Evolutionary conservation across 1,140 invertebrate species (phyloP), one percentile per base, ranked within the genome.

Genomic region (Zophobas morio): DNA sequence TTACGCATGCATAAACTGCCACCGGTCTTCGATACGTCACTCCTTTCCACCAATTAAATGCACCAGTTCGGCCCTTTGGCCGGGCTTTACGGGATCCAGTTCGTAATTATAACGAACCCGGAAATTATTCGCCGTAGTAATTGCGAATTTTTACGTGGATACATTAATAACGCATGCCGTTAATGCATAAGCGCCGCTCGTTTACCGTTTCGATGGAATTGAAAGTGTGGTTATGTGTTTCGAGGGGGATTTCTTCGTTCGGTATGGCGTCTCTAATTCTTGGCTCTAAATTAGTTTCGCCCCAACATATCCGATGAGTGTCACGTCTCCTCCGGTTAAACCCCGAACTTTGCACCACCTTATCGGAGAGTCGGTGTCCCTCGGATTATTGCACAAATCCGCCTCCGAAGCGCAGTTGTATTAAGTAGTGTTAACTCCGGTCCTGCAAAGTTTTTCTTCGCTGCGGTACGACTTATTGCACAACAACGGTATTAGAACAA

Each of bases 381-480:
- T 20, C 39, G 60, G 60, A 66, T 66, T 66, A 66, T 66, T 66
- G 60, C 39, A 36, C 0, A 66, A 66, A 66, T 66, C 60, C 60
- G 60, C 35, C 39, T 66, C 39, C 42, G 60, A 66, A 66, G 36
- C 39, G 39, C 60, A 66, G 60, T 66, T 66, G 56, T 60, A 35
- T 60, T 60, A 60, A 60, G 56, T 60, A 60, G 60, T 40, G 60
- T 66, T 66, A 63, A 37, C 35, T 63, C 57, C n/a, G 35, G 6
- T 66, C 60, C 33, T 36, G 56, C 56, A 37, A 66, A 66, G 37
- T 66, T 46, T 51, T 66, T 66, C 37, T 66, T 66, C 42, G 60
- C 40, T 40, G 60, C 32, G 33, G 42, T 39, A 36, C 36, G 39
- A 63, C 57, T 63, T 63, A 40, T 63, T 39, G 37, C 60, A 66